phyloP scores from a whole-genome alignment of 2,888 invertebrate genomes.

The Ectemnius continuus region DNA sequence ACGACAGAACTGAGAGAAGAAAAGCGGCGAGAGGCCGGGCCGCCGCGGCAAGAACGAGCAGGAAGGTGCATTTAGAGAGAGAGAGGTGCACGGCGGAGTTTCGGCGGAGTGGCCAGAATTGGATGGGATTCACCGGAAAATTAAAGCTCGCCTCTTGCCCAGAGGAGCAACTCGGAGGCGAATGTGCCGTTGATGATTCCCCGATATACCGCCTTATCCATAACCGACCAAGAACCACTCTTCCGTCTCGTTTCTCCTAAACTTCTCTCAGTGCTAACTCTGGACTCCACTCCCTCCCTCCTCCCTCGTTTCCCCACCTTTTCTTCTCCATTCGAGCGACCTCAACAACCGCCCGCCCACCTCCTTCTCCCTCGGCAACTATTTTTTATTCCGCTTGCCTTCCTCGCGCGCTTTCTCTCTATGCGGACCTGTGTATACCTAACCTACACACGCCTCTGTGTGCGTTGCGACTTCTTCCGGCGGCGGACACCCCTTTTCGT shows the following conservation, averaged over 20 bases:
- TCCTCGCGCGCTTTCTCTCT: not conserved
- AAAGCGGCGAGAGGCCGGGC: not conserved
- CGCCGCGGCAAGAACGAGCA: not conserved
- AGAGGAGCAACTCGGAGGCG: constrained; percentile 13
- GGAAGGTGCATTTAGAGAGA: not conserved
- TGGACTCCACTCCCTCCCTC: too few species aligned
- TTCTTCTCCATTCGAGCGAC: not conserved
- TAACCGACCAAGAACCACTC: too few species aligned
- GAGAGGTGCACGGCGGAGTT: constrained; percentile 5
- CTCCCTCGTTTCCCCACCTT: not conserved
- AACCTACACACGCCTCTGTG: too few species aligned
- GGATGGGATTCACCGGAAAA: constrained; percentile 49
- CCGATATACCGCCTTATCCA: not conserved
- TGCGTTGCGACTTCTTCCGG: too few species aligned
- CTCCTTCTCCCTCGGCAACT: too few species aligned
- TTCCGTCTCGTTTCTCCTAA: not conserved
- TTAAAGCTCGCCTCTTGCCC: constrained; percentile 39
- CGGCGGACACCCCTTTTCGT: too few species aligned
- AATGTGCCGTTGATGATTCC: constrained; percentile 1
- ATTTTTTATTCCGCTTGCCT: constrained; percentile 1
- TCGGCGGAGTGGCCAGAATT: constrained; percentile 32
- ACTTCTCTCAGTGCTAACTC: too few species aligned
- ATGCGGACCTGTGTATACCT: not conserved
- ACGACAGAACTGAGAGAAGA: not conserved
- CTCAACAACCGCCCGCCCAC: constrained; percentile 1